Evolutionary conservation across 2,113 vertebrate genomes (phyloP).

Genomic region (Echinops telfairi): DNA sequence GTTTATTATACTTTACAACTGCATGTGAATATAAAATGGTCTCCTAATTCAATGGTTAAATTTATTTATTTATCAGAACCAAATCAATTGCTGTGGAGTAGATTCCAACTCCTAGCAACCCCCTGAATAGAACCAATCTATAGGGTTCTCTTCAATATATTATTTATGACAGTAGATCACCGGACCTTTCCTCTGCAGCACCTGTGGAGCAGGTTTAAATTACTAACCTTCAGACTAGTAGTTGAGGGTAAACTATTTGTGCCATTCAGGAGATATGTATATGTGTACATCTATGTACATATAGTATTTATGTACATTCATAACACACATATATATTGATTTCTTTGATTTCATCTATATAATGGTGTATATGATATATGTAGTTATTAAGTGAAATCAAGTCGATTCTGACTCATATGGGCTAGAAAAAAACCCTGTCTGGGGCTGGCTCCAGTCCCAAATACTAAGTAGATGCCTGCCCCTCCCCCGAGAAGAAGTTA

Average conservation of each 20-base stretch:
- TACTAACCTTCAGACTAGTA: neutral
- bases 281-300: neutral
- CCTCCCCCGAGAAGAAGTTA: no score
- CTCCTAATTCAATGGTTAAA: no score
- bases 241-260: neutral
- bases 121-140: neutral
- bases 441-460: no score
- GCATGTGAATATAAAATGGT: no score
- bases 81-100: neutral
- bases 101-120: neutral
- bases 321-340: no score
- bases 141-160: neutral
- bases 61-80: neutral
- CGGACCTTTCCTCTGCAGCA: neutral
- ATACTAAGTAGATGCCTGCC: no score
- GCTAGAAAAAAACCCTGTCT: no score
- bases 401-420: no score
- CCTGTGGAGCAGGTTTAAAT: neutral
- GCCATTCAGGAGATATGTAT: neutral
- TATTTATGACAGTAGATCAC: neutral
- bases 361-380: no score
- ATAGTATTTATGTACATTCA: neutral
- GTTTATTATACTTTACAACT: neutral
- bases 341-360: no score
- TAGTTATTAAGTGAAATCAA: no score